Evolutionary conservation across 2,888 invertebrate species (phyloP).

Genomic region (Noctua pronuba): DNA sequence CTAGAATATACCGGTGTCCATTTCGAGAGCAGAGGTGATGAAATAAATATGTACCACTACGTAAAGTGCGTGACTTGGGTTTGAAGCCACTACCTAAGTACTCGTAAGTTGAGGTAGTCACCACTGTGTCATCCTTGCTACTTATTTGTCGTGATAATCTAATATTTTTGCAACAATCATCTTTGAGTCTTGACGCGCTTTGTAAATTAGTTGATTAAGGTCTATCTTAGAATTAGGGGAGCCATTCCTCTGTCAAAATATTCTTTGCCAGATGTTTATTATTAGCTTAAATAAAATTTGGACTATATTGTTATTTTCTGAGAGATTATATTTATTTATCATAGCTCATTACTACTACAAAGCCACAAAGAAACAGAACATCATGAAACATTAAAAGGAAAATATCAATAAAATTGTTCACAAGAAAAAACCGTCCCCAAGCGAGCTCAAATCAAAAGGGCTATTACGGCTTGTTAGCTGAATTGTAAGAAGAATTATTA

Average conservation of each 20-base stretch:
- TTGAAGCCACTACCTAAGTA: neutral
- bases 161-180: neutral
- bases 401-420: constrained; percentile 35
- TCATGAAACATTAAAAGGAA: neutral
- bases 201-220: too few species aligned
- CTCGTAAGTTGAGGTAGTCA: neutral
- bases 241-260: neutral
- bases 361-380: neutral
- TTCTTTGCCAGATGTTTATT: neutral
- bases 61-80: neutral
- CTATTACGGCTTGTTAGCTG: constrained; percentile 42
- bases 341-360: neutral
- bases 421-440: constrained; percentile 25
- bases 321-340: neutral
- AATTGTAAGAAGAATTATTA: constrained; percentile 47
- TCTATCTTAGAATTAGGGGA: too few species aligned
- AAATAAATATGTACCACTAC: neutral
- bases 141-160: neutral
- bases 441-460: constrained; percentile 47
- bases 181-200: neutral
- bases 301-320: neutral
- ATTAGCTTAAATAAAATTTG: neutral
- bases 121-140: neutral
- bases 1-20: neutral
- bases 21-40: neutral